phyloP scores from a whole-genome alignment of 2,113 vertebrate genomes.

The Garra rufa region DNA sequence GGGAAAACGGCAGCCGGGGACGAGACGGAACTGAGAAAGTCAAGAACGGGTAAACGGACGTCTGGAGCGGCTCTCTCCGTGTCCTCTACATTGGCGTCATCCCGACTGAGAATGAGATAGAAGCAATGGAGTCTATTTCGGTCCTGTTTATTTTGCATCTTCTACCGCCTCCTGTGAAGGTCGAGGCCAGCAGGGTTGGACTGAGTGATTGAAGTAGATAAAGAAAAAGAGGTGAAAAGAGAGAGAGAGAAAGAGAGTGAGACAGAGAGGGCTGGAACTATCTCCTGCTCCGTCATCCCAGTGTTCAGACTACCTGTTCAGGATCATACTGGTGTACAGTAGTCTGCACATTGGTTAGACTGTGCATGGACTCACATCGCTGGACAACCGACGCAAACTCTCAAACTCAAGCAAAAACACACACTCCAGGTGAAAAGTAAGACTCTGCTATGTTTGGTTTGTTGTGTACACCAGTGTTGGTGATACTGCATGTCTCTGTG shows the following conservation, averaged over 20 bases:
- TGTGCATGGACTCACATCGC: conserved; percentile 91
- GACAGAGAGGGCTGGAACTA: conserved; percentile 73
- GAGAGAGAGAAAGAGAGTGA: conserved; percentile 63
- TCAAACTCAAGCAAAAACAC: conserved; percentile 6
- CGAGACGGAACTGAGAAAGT: not conserved
- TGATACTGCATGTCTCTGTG: conserved; percentile 17
- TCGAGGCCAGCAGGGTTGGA: conserved; percentile 47
- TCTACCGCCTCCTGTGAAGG: conserved; percentile 53
- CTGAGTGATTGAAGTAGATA: conserved; percentile 44
- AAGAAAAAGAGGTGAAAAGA: conserved; percentile 32
- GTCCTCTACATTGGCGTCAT: conserved; percentile 32
- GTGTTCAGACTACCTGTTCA: conserved; percentile 99
- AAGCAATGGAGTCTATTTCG: conserved; percentile 53
- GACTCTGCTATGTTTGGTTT: conserved; percentile 37
- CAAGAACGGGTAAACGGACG: conserved; percentile 10
- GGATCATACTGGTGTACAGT: conserved; percentile 99
- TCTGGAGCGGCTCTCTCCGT: conserved; percentile 15
- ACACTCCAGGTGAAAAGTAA: conserved; percentile 16
- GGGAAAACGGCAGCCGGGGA: not conserved
- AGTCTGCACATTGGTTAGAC: conserved; percentile 99
- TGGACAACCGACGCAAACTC: not conserved
- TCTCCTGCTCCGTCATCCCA: conserved; percentile 99
- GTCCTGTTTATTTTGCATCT: conserved; percentile 59
- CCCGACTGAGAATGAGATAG: conserved; percentile 29
- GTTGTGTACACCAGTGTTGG: conserved; percentile 11